Evolutionary conservation across 2,797 vertebrate genomes (phyloP).

Genomic region (Zonotrichia albicollis): DNA sequence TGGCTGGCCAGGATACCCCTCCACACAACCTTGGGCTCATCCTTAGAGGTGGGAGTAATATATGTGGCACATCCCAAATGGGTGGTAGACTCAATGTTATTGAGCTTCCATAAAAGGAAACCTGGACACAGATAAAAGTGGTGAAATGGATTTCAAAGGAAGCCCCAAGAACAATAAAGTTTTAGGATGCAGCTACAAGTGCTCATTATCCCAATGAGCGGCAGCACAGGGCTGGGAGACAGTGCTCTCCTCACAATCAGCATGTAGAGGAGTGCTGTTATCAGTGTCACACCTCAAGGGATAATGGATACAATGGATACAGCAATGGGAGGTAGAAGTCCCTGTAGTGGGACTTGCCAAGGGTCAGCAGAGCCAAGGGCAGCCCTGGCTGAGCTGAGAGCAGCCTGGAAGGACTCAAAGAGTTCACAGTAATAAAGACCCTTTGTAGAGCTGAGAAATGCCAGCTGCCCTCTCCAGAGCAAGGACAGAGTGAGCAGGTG

Average conservation of each 20-base stretch:
- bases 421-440: neutral
- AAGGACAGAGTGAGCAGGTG: neutral
- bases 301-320: neutral
- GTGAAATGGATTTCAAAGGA: neutral
- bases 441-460: neutral
- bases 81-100: neutral
- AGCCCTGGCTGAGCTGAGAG: neutral
- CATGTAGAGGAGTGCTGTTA: neutral
- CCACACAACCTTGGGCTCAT: neutral
- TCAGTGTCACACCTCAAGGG: neutral
- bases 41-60: neutral
- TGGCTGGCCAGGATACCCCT: neutral
- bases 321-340: neutral
- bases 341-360: neutral
- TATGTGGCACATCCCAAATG: rapidly evolving
- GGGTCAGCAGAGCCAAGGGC: neutral
- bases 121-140: neutral
- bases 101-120: neutral
- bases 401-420: neutral
- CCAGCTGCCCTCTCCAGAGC: neutral
- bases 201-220: neutral
- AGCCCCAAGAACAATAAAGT: neutral
- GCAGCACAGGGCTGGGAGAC: neutral
- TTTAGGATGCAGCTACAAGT: neutral
- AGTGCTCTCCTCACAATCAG: neutral